phyloP scores from a whole-genome alignment of 2,888 invertebrate genomes.

The Chromoteleia sp. region DNA sequence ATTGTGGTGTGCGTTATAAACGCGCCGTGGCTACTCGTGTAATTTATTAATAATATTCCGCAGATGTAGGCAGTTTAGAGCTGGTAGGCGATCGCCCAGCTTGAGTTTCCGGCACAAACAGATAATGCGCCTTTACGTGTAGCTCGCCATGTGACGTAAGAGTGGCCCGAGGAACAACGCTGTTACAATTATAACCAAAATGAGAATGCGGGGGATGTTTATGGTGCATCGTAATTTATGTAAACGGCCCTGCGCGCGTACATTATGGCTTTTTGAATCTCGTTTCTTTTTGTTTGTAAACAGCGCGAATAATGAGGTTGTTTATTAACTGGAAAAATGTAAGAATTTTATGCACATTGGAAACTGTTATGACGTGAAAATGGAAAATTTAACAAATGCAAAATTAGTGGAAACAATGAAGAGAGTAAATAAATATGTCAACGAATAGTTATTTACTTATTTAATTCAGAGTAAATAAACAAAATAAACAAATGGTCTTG shows the following conservation, averaged over 20 bases:
- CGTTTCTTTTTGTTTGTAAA: conserved; percentile 38
- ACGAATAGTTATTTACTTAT: no score
- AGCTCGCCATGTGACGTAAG: conserved; percentile 66
- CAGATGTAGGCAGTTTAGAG: conserved; percentile 69
- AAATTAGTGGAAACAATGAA: neutral
- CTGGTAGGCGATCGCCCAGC: conserved; percentile 68
- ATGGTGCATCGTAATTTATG: conserved; percentile 55
- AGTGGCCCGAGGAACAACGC: conserved; percentile 44
- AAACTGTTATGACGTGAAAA: conserved; percentile 37
- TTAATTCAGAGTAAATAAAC: no score
- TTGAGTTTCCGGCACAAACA: conserved; percentile 74
- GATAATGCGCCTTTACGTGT: conserved; percentile 58
- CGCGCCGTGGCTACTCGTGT: conserved; percentile 69
- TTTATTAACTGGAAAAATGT: conserved; percentile 51
- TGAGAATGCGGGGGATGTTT: conserved; percentile 52
- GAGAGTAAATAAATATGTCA: no score
- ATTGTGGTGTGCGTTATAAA: conserved; percentile 66
- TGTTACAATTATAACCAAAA: conserved; percentile 64
- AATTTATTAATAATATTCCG: conserved; percentile 78
- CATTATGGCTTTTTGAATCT: conserved; percentile 41
- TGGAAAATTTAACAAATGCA: conserved; percentile 2
- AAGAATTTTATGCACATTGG: conserved; percentile 34
- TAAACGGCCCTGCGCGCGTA: conserved; percentile 39
- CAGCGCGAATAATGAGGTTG: conserved; percentile 39
- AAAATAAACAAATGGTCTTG: no score